Conservation (phyloP, 2,888 invertebrate species). For the Latheticus oryzae region DNA sequence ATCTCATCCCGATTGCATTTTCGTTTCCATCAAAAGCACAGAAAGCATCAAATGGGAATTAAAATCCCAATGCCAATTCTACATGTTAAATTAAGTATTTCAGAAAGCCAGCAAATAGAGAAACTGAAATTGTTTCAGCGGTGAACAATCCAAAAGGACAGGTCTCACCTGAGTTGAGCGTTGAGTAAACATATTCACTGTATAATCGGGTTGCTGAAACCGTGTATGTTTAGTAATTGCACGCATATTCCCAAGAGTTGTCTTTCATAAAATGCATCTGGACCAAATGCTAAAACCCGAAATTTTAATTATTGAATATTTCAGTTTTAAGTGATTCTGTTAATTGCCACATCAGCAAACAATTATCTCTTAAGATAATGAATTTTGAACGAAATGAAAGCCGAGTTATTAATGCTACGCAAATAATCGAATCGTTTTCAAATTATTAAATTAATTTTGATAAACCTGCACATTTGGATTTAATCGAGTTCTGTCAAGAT, state of each 20-base stretch:
- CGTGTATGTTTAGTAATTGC: constrained; percentile 24
- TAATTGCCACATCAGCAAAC: no score
- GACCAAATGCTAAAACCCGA: constrained; percentile 2
- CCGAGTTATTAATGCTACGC: background rate
- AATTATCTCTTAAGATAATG: no score
- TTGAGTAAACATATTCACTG: constrained; percentile 27
- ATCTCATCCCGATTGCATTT: no score
- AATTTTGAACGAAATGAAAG: constrained; percentile 3
- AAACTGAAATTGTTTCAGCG: constrained; percentile 36
- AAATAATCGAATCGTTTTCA: constrained; percentile 11
- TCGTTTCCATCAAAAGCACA: constrained; percentile 1
- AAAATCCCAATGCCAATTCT: constrained; percentile 36
- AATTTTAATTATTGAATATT: no score
- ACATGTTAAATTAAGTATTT: constrained; percentile 38
- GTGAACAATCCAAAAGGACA: constrained; percentile 30
- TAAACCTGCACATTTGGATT: constrained; percentile 14
- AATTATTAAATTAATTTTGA: constrained; percentile 24
- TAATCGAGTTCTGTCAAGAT: constrained; percentile 18
- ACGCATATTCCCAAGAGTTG: constrained; percentile 9
- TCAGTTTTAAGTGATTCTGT: no score
- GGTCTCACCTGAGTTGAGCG: constrained; percentile 38
- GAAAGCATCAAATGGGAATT: constrained; percentile 25
- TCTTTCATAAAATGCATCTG: constrained; percentile 14
- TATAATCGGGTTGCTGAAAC: constrained; percentile 28
- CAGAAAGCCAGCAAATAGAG: constrained; percentile 34